Evolutionary conservation across 64 coral and sea anemone species (phyloP).

Genomic region (Dendronephthya gigantea): DNA sequence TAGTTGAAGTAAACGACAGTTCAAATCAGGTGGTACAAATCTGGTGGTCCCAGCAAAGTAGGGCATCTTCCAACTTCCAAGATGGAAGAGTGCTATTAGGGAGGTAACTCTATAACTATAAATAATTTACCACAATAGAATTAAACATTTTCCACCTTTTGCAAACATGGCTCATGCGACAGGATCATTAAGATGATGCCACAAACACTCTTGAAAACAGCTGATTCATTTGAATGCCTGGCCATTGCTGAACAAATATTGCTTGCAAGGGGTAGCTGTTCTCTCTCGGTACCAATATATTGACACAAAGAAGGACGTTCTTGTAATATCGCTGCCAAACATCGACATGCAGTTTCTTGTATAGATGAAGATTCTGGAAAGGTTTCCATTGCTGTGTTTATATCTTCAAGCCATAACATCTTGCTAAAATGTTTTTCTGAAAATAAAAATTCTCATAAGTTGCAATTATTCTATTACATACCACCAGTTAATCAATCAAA

Average conservation of each 20-base stretch:
- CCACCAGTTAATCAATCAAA: too few relatives aligned
- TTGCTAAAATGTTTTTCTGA: background rate
- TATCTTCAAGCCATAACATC: background rate
- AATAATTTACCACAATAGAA: background rate
- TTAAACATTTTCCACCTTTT: background rate
- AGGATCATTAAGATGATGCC: background rate
- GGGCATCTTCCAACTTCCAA: too few relatives aligned
- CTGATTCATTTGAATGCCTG: background rate
- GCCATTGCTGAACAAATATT: background rate
- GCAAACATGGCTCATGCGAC: background rate
- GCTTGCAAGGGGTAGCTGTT: background rate
- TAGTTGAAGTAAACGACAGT: too few relatives aligned
- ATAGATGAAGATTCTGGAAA: background rate
- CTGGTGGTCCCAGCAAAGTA: too few relatives aligned
- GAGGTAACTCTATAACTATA: too few relatives aligned
- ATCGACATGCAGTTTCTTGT: constrained; percentile 13
- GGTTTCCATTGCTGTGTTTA: background rate
- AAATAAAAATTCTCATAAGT: too few relatives aligned
- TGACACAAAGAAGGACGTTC: background rate
- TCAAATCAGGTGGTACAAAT: too few relatives aligned
- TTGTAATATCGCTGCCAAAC: background rate
- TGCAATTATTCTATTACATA: too few relatives aligned
- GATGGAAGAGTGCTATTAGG: too few relatives aligned
- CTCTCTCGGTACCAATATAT: background rate
- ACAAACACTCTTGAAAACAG: constrained; percentile 1